A percentile compares a stretch with the other conserved stretches of the same genome.
Conservation (phyloP, 2,113 vertebrate genomes). For the Promerops cafer region DNA sequence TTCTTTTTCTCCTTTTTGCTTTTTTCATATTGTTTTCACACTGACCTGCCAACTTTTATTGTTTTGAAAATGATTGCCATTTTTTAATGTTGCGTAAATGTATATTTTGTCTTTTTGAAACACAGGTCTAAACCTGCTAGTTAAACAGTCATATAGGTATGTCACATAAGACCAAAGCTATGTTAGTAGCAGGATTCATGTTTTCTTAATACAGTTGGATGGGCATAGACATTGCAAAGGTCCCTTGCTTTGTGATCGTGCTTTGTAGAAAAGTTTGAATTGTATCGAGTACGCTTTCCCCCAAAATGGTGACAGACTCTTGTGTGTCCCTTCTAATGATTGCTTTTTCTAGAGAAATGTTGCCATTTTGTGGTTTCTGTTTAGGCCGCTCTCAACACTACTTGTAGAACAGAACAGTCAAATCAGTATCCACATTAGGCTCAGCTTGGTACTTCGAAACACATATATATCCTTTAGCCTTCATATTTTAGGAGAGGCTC, state of each 20-base stretch:
- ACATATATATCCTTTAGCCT: not conserved
- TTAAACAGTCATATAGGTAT: not conserved
- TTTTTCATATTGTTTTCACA: not conserved
- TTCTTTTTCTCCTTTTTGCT: not conserved
- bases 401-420: not conserved
- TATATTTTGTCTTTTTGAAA: not conserved
- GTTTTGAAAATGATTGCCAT: not conserved
- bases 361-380: not conserved
- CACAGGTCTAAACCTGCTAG: not conserved
- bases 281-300: not conserved
- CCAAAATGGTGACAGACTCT: not conserved
- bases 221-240: not conserved
- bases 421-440: not conserved
- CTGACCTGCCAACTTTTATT: not conserved
- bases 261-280: not conserved
- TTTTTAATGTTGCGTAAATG: not conserved
- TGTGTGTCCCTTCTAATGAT: not conserved
- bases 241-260: not conserved
- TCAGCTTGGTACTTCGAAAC: not conserved
- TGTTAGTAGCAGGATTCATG: not conserved
- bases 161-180: accelerated
- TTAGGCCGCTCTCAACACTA: not conserved
- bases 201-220: not conserved
- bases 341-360: not conserved
- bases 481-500: not conserved